Evolutionary conservation across 2,888 invertebrate genomes (phyloP), one percentile per base, ranked within the genome.

Genomic region (Nebria salina): DNA sequence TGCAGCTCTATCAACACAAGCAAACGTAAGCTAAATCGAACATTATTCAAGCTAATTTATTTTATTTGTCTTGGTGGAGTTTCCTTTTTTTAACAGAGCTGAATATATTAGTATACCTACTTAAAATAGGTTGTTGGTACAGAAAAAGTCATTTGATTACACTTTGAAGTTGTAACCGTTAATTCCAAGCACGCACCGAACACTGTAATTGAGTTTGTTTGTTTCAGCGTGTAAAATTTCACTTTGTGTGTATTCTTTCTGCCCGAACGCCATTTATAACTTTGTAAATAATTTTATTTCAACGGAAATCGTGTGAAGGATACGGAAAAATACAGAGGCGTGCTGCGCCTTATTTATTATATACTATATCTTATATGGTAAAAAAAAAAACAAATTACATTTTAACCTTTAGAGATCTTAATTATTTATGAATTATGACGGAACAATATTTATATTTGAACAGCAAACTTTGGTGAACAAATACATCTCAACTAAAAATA

Each of bases 81-180:
- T 70, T 70, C 6, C 25, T 7, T 70, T 70, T 70, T 70, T 70
- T 70, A 26, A 34, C 25, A 26, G n/a, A 20, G 70, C 25, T 26
- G 26, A 70, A 34, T 70, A 70, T 70, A 70, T 70, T 64, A 54
- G 75, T 20, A 75, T 74, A 74, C 73, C 8, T 76, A 76, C 70
- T 43, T 66, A 68, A 66, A 77, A 77, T 77, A 77, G 42, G 68
- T 77, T 72, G 34, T 43, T 72, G 77, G 54, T 64, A 77, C 42
- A 77, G 64, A 77, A 77, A 76, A 77, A 72, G 72, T 54, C 77
- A 77, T 77, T 77, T 77, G 77, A 77, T 77, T 70, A 64, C 25
- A 77, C 72, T 72, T 77, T 70, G 76, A 77, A 77, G 66, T 76
- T 76, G 66, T 68, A 66, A 64, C 77, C 34, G 72, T 64, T 72